Conservation (phyloP, 2,888 invertebrate genomes). For the Aphidius colemani region DNA sequence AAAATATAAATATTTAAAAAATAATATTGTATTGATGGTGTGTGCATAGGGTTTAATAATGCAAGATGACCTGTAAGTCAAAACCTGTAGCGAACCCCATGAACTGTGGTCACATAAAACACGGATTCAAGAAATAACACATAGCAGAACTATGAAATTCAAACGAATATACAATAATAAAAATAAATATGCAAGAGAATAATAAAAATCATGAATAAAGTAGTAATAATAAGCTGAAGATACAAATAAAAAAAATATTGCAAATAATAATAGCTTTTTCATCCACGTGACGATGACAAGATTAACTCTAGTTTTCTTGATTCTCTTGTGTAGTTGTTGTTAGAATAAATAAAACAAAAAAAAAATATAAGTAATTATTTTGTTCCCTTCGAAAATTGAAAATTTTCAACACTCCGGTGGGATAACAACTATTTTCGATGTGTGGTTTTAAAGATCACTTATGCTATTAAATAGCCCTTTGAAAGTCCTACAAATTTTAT, state of each 20-base stretch:
- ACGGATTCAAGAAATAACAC: slow-evolving; percentile 28
- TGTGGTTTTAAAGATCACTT: too few relatives aligned
- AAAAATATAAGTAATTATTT: neutral
- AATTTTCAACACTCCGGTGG: too few relatives aligned
- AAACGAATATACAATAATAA: neutral
- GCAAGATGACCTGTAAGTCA: slow-evolving; percentile 36
- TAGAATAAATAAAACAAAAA: too few relatives aligned
- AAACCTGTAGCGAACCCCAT: slow-evolving; percentile 31
- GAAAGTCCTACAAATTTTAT: too few relatives aligned
- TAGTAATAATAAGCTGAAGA: neutral
- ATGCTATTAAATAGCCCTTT: too few relatives aligned
- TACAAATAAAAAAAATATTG: neutral
- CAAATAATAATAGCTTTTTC: slow-evolving; percentile 10
- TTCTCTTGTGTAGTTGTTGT: too few relatives aligned
- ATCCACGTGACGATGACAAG: slow-evolving; percentile 9
- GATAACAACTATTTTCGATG: too few relatives aligned
- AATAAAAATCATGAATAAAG: neutral
- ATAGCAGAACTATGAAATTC: slow-evolving; percentile 20
- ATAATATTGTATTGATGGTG: too few relatives aligned
- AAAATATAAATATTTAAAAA: too few relatives aligned
- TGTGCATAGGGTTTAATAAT: slow-evolving; percentile 33
- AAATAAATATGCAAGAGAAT: neutral
- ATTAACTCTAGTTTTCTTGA: neutral
- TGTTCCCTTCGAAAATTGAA: too few relatives aligned
- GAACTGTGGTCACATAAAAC: slow-evolving; percentile 37